phyloP scores from a whole-genome alignment of 2,797 vertebrate genomes.

The Rallus crepitans region DNA sequence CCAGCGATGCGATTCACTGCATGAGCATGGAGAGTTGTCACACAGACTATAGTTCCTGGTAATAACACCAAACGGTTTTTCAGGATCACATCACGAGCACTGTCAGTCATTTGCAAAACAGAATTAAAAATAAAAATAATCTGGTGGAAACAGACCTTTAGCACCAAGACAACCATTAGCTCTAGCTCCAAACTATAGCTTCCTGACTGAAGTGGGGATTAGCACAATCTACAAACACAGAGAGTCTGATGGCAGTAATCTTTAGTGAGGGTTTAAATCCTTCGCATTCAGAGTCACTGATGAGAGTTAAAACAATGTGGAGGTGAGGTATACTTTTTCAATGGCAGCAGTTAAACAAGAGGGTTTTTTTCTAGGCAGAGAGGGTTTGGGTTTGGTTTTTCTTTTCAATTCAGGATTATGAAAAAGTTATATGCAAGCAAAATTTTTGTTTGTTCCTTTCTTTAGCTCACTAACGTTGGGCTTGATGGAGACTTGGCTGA shows the following conservation, averaged over 20 bases:
- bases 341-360: conserved; percentile 31
- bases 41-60: conserved; percentile 9
- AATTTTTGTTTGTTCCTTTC: conserved; percentile 50
- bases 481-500: conserved; percentile 54
- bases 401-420: conserved; percentile 43
- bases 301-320: not conserved
- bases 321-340: conserved; percentile 52
- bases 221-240: conserved; percentile 38
- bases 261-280: conserved; percentile 42
- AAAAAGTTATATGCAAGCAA: conserved; percentile 51
- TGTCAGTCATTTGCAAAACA: conserved; percentile 44
- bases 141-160: conserved; percentile 44
- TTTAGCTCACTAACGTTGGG: conserved; percentile 64
- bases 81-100: conserved; percentile 52
- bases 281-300: conserved; percentile 41
- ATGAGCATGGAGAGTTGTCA: conserved; percentile 70
- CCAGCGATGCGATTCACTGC: conserved; percentile 31
- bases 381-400: not conserved
- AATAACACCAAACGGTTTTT: not conserved
- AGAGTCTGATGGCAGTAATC: conserved; percentile 37
- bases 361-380: conserved; percentile 19
- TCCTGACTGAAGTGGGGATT: conserved; percentile 33
- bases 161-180: conserved; percentile 45
- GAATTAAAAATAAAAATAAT: conserved; percentile 16
- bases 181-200: conserved; percentile 47